Percentiles rank a stretch among this genome's conserved stretches.
Conservation (phyloP, 2,113 vertebrate species). For the Bombycilla garrulus region DNA sequence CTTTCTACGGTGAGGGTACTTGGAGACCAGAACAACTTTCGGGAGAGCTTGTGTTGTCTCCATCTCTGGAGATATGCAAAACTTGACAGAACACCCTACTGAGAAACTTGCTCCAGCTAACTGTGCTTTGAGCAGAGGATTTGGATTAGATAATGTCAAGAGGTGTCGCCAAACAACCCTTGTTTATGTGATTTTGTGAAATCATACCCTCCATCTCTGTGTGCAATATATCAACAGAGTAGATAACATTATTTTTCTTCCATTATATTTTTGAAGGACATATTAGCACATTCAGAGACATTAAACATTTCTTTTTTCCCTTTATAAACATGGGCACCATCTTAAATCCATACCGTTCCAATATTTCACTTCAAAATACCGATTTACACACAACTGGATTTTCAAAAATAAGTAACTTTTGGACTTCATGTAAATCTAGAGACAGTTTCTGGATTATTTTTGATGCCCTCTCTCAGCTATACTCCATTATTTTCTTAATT, state of each 20-base stretch:
- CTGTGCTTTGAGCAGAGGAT: not conserved
- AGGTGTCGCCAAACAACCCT: not conserved
- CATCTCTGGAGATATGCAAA: not conserved
- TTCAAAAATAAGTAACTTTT: not conserved
- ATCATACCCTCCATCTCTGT: not conserved
- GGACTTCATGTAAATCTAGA: not conserved
- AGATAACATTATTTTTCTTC: not conserved
- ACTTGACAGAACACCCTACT: rapidly evolving
- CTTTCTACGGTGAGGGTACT: not conserved
- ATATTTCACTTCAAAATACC: not conserved
- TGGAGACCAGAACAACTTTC: not conserved
- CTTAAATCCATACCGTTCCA: not conserved
- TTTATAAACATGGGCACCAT: not conserved
- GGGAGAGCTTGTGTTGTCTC: not conserved
- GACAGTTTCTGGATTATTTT: not conserved
- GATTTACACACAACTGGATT: not conserved
- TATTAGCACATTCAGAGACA: not conserved
- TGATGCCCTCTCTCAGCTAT: not conserved
- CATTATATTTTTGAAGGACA: not conserved
- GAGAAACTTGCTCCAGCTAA: not conserved
- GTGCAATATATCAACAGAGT: rapidly evolving
- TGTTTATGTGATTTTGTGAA: not conserved
- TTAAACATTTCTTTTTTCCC: not conserved
- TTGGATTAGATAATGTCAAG: not conserved
- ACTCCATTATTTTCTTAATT: not conserved